Base-by-base conservation (phyloP, 2,113 vertebrate species). In the Lophotis ruficrista region DNA sequence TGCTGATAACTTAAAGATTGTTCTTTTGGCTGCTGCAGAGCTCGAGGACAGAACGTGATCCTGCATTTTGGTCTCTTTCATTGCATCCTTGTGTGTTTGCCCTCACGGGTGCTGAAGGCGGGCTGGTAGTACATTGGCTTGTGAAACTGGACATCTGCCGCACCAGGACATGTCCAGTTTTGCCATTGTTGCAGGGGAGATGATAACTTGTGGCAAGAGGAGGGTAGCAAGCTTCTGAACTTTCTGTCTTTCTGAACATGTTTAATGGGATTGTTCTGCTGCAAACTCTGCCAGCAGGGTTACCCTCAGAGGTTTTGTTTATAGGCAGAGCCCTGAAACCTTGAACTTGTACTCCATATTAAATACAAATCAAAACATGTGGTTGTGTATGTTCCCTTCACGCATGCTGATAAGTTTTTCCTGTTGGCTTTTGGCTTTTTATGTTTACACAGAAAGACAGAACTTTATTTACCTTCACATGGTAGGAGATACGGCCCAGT, bases 41-140 rank as follows among this genome's bases (percentile, higher is more conserved):
- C 79, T 62, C 25, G 10, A 30, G 62, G 37, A 14, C n/a, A 38
- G 41, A 62, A 24, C 0, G 0, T 0, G 4, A 61, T 41, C 11
- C 43, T 51, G 31, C 16, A 1, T 66, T 68, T 23, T 14, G 31
- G 13, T 19, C 62, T 66, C 41, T 47, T 62, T 9, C 5, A 9
- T 31, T 53, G 6, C 78, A 80, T 53, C 57, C 56, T 37, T 24
- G 25, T 53, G 71, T 43, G 15, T 61, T 61, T 72, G n/a, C 47
- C 47, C 62, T 37, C 0, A 0, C 14, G 57, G 31, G 27, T 83
- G 51, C 48, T 38, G 18, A 31, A 58, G 38, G 28, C 23, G 43
- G 66, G 10, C 19, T 7, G 3, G 35, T 35, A 48, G n/a, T 28
- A 2, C 14, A 4, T 0, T 23, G 31, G 8, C 18, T 60, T 48